A percentile compares a stretch with the other conserved stretches of the same genome.
phyloP scores from a whole-genome alignment of 2,113 vertebrate genomes.

The Noctilio leporinus region DNA sequence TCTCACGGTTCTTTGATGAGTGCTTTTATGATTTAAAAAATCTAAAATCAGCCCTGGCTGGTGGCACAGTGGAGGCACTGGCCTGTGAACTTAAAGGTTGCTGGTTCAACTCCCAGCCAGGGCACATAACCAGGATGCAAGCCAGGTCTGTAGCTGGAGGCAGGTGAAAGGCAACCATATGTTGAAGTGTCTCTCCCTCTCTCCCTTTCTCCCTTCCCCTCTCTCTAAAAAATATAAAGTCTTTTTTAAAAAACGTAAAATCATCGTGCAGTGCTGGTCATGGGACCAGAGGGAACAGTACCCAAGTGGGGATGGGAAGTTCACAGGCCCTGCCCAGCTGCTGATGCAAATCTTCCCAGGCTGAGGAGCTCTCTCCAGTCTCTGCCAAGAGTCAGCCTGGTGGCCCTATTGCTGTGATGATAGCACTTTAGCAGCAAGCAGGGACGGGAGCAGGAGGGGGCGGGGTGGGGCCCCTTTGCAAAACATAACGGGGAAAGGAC shows the following conservation, averaged over 20 bases:
- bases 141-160: too few species aligned
- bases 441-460: not conserved
- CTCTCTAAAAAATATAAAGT: too few species aligned
- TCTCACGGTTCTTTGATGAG: not conserved
- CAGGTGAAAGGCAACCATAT: too few species aligned
- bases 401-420: not conserved
- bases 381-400: not conserved
- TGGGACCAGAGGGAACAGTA: not conserved
- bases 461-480: not conserved
- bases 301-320: not conserved
- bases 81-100: too few species aligned
- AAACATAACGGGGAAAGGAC: conserved; percentile 1
- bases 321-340: not conserved
- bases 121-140: too few species aligned
- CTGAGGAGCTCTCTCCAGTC: not conserved
- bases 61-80: too few species aligned
- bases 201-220: too few species aligned
- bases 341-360: conserved; percentile 12
- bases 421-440: conserved; percentile 7
- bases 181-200: too few species aligned
- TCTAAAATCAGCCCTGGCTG: too few species aligned
- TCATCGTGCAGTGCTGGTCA: conserved; percentile 7
- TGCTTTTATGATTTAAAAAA: not conserved
- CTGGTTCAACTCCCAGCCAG: too few species aligned
- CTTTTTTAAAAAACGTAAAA: too few species aligned